phyloP scores from a whole-genome alignment of 2,888 invertebrate genomes.

The Cynaeus angustus region DNA sequence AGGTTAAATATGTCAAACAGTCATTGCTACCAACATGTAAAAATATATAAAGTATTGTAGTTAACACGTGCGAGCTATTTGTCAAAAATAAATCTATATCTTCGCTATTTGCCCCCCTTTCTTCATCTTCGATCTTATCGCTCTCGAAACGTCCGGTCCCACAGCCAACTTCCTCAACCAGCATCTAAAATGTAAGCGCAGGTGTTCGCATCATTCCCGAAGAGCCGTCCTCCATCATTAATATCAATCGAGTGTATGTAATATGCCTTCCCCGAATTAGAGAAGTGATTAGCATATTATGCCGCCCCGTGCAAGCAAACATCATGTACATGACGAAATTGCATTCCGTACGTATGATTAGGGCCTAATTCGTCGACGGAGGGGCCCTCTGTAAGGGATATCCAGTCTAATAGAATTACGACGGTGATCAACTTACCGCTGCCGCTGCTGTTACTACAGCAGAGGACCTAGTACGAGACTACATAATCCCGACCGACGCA shows the following conservation, averaged over 20 bases:
- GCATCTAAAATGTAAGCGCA: constrained; percentile 10
- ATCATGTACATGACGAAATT: constrained; percentile 58
- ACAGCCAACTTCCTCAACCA: background rate
- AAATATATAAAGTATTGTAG: too few species aligned
- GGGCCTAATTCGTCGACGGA: constrained; percentile 68
- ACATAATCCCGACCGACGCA: constrained; percentile 40
- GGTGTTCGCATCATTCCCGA: constrained; percentile 41
- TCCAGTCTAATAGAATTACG: constrained; percentile 69
- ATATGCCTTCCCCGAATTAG: constrained; percentile 63
- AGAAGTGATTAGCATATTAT: constrained; percentile 65
- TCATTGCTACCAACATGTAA: too few species aligned
- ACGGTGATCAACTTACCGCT: constrained; percentile 68
- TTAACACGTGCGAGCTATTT: too few species aligned
- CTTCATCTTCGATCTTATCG: background rate
- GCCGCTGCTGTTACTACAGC: constrained; percentile 1
- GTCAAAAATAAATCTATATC: too few species aligned
- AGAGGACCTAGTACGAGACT: constrained; percentile 25
- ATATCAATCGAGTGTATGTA: constrained; percentile 65
- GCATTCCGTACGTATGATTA: constrained; percentile 69
- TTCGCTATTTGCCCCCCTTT: background rate
- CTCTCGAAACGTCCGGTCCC: constrained; percentile 4
- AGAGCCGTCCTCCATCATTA: constrained; percentile 59
- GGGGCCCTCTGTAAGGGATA: constrained; percentile 68
- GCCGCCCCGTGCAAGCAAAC: constrained; percentile 58
- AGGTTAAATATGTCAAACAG: too few species aligned